Conservation (phyloP, 2,797 vertebrate genomes). For the Clamator glandarius region DNA sequence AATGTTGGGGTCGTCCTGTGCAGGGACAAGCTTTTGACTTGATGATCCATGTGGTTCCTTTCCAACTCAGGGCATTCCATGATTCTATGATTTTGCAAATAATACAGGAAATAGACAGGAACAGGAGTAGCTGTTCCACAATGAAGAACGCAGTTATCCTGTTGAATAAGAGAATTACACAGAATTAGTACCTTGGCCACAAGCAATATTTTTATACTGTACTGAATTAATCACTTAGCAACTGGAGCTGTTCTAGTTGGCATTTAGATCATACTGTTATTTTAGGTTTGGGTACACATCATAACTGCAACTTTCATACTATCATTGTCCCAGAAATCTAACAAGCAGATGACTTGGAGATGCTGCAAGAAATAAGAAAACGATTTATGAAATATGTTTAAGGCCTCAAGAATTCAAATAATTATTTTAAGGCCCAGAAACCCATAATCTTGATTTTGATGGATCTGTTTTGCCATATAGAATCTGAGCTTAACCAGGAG, state of each 20-base stretch:
- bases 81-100: background rate
- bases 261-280: background rate
- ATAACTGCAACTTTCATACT: background rate
- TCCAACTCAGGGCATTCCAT: no score
- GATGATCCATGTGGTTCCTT: no score
- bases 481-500: background rate
- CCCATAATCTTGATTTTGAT: background rate
- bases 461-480: background rate
- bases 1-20: no score
- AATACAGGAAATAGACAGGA: background rate
- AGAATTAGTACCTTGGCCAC: background rate
- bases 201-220: background rate
- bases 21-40: no score
- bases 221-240: background rate
- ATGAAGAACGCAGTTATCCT: background rate
- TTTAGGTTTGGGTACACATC: background rate
- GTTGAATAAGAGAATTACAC: background rate
- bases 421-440: background rate
- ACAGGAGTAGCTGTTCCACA: background rate
- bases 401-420: background rate
- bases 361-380: background rate
- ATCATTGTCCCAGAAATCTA: background rate
- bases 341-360: background rate
- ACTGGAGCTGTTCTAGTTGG: background rate
- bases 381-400: background rate